Evolutionary conservation across 2,797 vertebrate species (phyloP).

Genomic region (Hippocampus kuda): DNA sequence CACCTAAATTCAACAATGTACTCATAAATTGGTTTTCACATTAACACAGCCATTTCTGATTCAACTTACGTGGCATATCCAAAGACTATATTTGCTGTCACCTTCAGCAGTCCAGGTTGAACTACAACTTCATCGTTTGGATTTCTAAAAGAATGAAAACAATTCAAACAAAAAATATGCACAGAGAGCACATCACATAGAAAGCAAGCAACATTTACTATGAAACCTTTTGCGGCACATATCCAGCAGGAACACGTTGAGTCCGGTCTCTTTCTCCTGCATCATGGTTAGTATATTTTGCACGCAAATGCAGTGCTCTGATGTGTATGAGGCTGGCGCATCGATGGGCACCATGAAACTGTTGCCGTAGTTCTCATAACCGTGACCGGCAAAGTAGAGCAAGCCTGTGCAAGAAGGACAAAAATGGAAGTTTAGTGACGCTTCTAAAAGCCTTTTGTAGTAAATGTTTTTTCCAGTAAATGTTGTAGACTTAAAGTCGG

Average conservation of each 20-base stretch:
- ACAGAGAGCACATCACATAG: background rate
- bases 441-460: background rate
- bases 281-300: constrained; percentile 74
- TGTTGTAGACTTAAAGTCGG: background rate
- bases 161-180: background rate
- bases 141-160: constrained; percentile 60
- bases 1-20: constrained; percentile 58
- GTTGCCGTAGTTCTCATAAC: constrained; percentile 83
- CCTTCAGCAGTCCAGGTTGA: constrained; percentile 66
- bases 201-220: background rate
- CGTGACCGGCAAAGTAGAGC: constrained; percentile 81
- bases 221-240: constrained; percentile 82
- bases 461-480: background rate
- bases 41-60: background rate
- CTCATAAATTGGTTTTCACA: background rate
- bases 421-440: background rate
- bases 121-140: constrained; percentile 72
- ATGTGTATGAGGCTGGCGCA: constrained; percentile 71
- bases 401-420: constrained; percentile 62
- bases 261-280: constrained; percentile 75
- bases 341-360: constrained; percentile 87
- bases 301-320: constrained; percentile 76
- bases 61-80: constrained; percentile 79
- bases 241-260: constrained; percentile 81
- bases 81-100: constrained; percentile 82